Percentiles rank a stretch among this genome's conserved stretches.
phyloP scores from a whole-genome alignment of 2,888 invertebrate species.

The Cordylochernes scorpioides region DNA sequence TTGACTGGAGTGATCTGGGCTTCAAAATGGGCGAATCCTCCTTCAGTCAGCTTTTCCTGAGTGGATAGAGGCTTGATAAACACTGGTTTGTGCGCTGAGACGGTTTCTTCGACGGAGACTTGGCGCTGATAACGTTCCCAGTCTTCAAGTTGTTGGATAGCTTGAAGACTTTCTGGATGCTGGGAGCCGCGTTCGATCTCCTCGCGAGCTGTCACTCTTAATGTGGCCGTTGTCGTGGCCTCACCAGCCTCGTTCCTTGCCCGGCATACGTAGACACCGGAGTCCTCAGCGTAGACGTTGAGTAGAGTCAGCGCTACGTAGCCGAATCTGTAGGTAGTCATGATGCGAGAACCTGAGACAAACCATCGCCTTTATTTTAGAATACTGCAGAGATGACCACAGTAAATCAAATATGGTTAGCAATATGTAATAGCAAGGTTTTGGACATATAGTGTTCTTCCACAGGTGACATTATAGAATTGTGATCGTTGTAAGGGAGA shows the following conservation, averaged over 20 bases:
- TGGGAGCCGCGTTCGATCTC: slow-evolving; percentile 64
- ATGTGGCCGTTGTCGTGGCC: slow-evolving; percentile 70
- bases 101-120: slow-evolving; percentile 39
- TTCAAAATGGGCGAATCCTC: slow-evolving; percentile 72
- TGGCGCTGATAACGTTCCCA: slow-evolving; percentile 38
- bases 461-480: no score
- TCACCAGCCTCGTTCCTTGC: slow-evolving; percentile 82
- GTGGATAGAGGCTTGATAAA: slow-evolving; percentile 66
- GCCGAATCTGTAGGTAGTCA: slow-evolving; percentile 85
- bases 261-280: slow-evolving; percentile 79
- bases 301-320: slow-evolving; percentile 80
- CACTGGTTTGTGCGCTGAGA: slow-evolving; percentile 34
- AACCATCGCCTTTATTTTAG: neutral
- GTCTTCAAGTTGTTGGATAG: slow-evolving; percentile 68
- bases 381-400: neutral
- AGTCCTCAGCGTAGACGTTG: slow-evolving; percentile 81
- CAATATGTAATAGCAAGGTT: no score
- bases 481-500: no score
- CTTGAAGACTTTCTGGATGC: slow-evolving; percentile 67
- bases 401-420: no score
- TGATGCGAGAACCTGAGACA: slow-evolving; percentile 64
- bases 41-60: slow-evolving; percentile 60
- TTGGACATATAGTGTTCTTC: no score
- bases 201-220: slow-evolving; percentile 41
- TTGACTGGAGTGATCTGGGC: slow-evolving; percentile 71